These are phyloP conservation scores for Cheilosia soror DNA, from an alignment of 2,888 invertebrate species.

Conservation along the genomic window DNA sequence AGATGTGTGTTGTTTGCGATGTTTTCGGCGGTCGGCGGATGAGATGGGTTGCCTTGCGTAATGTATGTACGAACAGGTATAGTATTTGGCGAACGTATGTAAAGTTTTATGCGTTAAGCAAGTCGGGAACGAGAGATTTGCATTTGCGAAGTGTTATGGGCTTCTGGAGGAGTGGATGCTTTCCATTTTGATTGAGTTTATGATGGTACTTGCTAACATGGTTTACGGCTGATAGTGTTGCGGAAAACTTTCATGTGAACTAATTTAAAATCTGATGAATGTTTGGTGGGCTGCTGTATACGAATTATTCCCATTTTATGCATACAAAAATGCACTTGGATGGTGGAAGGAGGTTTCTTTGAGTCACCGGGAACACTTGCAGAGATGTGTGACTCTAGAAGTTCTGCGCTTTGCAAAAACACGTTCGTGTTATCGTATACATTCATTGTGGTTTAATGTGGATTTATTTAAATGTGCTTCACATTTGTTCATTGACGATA, in stretches of 20 bases:
- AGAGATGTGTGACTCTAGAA: too few relatives aligned
- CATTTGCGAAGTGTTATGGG: slow-evolving; percentile 33
- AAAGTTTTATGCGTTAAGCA: slow-evolving; percentile 17
- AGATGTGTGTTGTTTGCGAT: slow-evolving; percentile 33
- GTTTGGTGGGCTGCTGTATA: background rate
- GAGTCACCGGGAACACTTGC: too few relatives aligned
- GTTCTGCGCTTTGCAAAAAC: too few relatives aligned
- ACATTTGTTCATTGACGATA: too few relatives aligned
- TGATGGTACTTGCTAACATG: slow-evolving; percentile 39
- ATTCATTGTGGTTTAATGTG: too few relatives aligned
- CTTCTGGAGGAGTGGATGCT: slow-evolving; percentile 55
- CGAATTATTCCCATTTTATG: slow-evolving; percentile 20
- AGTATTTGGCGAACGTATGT: slow-evolving; percentile 6
- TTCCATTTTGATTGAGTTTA: slow-evolving; percentile 51
- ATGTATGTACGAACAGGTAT: slow-evolving; percentile 18
- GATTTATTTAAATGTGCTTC: too few relatives aligned
- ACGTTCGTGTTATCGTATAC: too few relatives aligned
- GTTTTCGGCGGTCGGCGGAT: slow-evolving; percentile 51
- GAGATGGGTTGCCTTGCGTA: slow-evolving; percentile 28
- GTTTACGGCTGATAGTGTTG: slow-evolving; percentile 16
- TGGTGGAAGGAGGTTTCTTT: background rate
- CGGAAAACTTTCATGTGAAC: slow-evolving; percentile 37
- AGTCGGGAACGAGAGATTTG: slow-evolving; percentile 27
- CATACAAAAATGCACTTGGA: slow-evolving; percentile 38
- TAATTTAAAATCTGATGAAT: slow-evolving; percentile 41